Base-by-base conservation (phyloP, 2,113 vertebrate species). In the Dolichallabes microphthalmus region DNA sequence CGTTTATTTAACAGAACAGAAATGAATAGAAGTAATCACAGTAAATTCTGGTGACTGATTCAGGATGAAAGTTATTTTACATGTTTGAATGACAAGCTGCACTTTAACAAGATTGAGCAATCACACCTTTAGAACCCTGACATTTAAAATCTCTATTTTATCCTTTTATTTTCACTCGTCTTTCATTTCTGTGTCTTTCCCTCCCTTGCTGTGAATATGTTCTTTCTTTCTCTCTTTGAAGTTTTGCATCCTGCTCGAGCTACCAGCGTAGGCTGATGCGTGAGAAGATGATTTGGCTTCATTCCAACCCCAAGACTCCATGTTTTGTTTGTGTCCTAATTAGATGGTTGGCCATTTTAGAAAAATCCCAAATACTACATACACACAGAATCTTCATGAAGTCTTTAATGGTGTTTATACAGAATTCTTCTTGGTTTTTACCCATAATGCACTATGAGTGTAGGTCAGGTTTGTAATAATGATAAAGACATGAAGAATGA, bases 91-190 rank as follows among this genome's bases (percentile, higher is more conserved):
- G 71, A 15, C 39, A 52, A 50, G 39, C 71, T 50, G 39, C 71
- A 74, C 71, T 50, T 74, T 74, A 74, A 50, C 39, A 50, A n/a
- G 71, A 73, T 73, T 73, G 20, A 52, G 71, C 71, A 74, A 50
- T 73, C 69, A 73, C 69, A 45, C 69, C 69, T 74, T 74, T 50
- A 50, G 39, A 74, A 52, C 39, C 71, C 22, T 74, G 71, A 25
- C 71, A 74, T 74, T 74, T 74, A 20, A 74, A 74, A 74, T 74
- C 22, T 50, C 12, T 13, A n/a, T 74, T n/a, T 39, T 74, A 25
- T 50, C 35, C 45, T 17, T 50, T 74, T 20, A 57, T 86, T 80
- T 35, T 75, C 35, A 66, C 63, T 68, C 1, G 58, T 11, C 85
- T 73, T 82, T 80, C 63, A 53, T 32, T 52, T 66, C 12, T 52